Evolutionary conservation across 2,113 vertebrate species (phyloP).

Genomic region (Calypte anna): DNA sequence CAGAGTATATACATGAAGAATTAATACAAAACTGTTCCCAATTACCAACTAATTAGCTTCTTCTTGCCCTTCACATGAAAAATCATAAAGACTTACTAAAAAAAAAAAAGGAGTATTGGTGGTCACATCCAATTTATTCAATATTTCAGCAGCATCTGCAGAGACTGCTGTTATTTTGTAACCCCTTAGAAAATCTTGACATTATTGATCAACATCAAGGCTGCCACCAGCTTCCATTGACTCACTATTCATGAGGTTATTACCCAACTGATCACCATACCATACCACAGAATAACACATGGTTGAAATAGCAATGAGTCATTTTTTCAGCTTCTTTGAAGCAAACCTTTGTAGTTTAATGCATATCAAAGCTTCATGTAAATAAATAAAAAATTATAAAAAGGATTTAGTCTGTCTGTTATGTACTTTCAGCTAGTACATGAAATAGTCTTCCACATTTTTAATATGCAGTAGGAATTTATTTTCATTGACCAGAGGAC

Average conservation of each 20-base stretch:
- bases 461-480: background rate
- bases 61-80: background rate
- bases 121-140: background rate
- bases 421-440: background rate
- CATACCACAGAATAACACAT: background rate
- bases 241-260: background rate
- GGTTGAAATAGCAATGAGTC: background rate
- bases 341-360: background rate
- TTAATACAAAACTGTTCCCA: background rate
- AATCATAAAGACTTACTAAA: background rate
- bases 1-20: background rate
- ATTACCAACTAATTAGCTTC: background rate
- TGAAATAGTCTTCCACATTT: background rate
- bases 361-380: background rate
- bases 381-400: background rate
- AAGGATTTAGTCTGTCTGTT: background rate
- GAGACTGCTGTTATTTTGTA: background rate
- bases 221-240: conserved; percentile 11
- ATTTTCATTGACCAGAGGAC: background rate
- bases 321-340: conserved; percentile 24
- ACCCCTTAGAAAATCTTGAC: conserved; percentile 8
- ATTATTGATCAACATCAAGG: background rate
- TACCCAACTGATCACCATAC: background rate
- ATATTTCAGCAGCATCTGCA: background rate
- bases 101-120: background rate